Percentiles rank a stretch among this genome's conserved stretches.
phyloP scores from a whole-genome alignment of 2,113 vertebrate genomes.

The Cromileptes altivelis region DNA sequence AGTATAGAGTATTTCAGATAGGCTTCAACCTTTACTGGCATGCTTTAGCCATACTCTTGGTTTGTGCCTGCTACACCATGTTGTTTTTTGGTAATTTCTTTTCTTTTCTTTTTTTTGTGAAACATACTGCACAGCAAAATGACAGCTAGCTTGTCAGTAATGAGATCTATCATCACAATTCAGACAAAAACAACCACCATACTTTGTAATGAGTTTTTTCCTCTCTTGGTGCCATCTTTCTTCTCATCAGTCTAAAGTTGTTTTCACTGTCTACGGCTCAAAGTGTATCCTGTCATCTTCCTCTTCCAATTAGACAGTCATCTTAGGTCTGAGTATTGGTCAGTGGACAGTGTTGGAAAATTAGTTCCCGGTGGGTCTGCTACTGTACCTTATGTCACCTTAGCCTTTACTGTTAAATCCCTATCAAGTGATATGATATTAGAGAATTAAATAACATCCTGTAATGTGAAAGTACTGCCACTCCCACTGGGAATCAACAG shows the following conservation, averaged over 20 bases:
- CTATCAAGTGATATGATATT: background rate
- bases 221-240: background rate
- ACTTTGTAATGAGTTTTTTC: background rate
- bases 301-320: background rate
- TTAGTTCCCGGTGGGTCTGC: background rate
- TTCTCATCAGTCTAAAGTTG: background rate
- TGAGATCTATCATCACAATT: background rate
- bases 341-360: background rate
- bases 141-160: background rate
- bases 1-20: background rate
- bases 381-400: background rate
- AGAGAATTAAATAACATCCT: background rate
- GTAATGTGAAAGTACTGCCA: background rate
- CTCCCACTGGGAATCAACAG: slow-evolving; percentile 33
- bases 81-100: background rate
- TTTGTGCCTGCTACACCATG: background rate
- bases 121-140: background rate
- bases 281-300: background rate
- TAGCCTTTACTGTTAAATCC: background rate
- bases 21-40: background rate
- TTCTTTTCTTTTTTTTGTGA: too few species aligned
- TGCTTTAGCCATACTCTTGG: background rate
- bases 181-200: background rate
- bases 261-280: background rate
- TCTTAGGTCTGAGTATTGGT: background rate